Conservation (phyloP, 2,113 vertebrate species). For the Stegastes partitus region DNA sequence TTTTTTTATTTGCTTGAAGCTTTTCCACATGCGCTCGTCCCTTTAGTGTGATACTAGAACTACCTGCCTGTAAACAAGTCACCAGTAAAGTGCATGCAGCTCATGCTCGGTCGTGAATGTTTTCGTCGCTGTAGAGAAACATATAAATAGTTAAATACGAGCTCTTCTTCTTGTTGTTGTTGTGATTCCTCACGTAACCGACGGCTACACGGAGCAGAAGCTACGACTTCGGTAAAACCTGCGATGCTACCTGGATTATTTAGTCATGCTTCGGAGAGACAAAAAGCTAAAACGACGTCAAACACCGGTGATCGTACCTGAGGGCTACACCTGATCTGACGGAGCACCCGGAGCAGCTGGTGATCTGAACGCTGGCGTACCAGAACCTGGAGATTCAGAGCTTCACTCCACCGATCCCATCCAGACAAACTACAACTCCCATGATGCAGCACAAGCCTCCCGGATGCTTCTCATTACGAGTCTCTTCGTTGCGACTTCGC, state of each 20-base stretch:
- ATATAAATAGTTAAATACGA: conserved; percentile 40
- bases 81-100: conserved; percentile 72
- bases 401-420: conserved; percentile 16
- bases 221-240: not conserved
- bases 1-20: not conserved
- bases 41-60: conserved; percentile 59
- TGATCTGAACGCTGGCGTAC: conserved; percentile 22
- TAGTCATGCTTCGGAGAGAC: not conserved
- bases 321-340: conserved; percentile 64
- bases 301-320: conserved; percentile 63
- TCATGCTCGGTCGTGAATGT: conserved; percentile 54
- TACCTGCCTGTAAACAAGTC: conserved; percentile 38
- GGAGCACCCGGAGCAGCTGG: conserved; percentile 46
- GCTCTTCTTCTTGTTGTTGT: conserved; percentile 20
- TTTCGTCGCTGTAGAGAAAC: conserved; percentile 50
- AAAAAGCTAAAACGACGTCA: not conserved
- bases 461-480: too few species aligned
- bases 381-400: not conserved
- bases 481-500: too few species aligned
- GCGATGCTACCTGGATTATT: conserved; percentile 38
- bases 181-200: too few species aligned
- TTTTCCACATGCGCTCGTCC: conserved; percentile 30
- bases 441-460: too few species aligned
- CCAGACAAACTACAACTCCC: too few species aligned
- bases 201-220: conserved; percentile 8